These are phyloP conservation scores for Brachylomia viminalis DNA, from an alignment of 2,888 invertebrate genomes.

Conservation along the genomic window DNA sequence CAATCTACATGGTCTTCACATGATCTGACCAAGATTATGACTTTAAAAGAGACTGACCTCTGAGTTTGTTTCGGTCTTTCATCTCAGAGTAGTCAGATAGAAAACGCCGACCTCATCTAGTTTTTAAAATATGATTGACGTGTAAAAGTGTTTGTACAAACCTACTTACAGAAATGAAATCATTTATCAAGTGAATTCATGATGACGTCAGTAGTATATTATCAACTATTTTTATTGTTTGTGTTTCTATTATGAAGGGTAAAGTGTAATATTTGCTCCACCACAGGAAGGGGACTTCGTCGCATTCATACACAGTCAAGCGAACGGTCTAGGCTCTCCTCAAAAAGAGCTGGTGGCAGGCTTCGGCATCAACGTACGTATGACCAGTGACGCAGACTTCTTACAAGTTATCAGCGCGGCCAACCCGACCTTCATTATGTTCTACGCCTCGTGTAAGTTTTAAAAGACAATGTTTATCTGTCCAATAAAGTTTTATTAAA, in stretches of 20 bases:
- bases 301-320: slow-evolving; percentile 90
- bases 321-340: slow-evolving; percentile 67
- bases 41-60: no score
- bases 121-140: no score
- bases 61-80: no score
- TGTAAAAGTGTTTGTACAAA: no score
- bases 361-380: slow-evolving; percentile 84
- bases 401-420: slow-evolving; percentile 90
- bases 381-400: slow-evolving; percentile 91
- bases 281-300: slow-evolving; percentile 92
- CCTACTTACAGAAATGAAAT: no score
- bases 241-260: background rate
- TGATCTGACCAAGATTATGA: no score
- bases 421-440: slow-evolving; percentile 93
- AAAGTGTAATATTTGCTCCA: slow-evolving; percentile 16
- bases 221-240: background rate
- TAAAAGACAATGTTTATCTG: background rate
- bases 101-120: no score
- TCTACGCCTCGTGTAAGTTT: slow-evolving; percentile 93
- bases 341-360: slow-evolving; percentile 75
- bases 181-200: background rate
- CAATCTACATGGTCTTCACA: no score
- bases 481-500: no score
- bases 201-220: background rate
- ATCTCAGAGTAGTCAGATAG: no score